phyloP scores from a whole-genome alignment of 2,113 vertebrate genomes.

The Dipodomys stephensi region DNA sequence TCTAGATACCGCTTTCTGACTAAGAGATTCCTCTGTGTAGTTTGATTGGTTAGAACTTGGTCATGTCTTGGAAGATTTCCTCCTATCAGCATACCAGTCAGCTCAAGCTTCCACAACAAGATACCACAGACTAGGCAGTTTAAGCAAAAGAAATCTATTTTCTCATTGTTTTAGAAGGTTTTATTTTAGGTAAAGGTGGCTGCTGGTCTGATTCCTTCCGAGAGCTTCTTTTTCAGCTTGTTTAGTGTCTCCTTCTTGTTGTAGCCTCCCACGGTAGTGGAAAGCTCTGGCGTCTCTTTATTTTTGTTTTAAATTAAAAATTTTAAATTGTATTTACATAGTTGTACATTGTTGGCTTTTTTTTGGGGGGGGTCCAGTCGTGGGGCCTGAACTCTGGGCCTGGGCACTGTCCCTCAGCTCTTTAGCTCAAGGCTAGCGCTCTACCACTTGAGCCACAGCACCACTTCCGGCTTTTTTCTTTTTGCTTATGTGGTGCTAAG shows the following conservation, averaged over 20 bases:
- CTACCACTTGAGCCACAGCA: no score
- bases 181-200: background rate
- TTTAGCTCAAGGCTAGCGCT: no score
- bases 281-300: background rate
- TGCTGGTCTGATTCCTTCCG: background rate
- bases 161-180: background rate
- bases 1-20: background rate
- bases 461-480: no score
- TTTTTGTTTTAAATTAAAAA: no score
- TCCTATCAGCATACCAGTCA: background rate
- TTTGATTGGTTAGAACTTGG: background rate
- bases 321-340: no score
- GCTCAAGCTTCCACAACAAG: background rate
- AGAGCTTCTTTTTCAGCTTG: background rate
- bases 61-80: background rate
- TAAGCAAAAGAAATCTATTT: background rate
- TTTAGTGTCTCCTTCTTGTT: background rate
- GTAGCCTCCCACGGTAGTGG: no score
- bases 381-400: no score
- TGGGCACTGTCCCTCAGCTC: no score
- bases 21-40: background rate
- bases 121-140: background rate
- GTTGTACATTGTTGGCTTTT: no score
- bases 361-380: no score
- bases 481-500: no score